phyloP scores from a whole-genome alignment of 92 coral and sea anemone species.

The Epizoanthus rinbou region DNA sequence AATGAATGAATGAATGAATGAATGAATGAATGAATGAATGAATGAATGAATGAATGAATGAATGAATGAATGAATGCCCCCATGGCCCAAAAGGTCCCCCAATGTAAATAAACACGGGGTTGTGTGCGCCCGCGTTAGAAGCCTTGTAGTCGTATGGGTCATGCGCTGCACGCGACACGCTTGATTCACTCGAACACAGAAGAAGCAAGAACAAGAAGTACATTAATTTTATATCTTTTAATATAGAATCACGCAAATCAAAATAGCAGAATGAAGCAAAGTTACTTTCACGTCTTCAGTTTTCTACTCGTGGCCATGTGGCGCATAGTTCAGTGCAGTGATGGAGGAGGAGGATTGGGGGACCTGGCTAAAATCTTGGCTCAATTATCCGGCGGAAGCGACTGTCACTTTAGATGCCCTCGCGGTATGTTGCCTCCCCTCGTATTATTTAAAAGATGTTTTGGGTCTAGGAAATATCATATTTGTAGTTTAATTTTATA shows the following conservation, averaged over 20 bases:
- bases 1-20: too few relatives aligned
- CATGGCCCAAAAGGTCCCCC: too few relatives aligned
- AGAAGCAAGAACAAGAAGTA: too few relatives aligned
- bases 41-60: too few relatives aligned
- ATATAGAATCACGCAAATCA: too few relatives aligned
- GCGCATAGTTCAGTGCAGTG: conserved; percentile 40
- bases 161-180: not conserved
- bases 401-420: conserved; percentile 76
- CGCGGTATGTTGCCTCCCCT: conserved; percentile 54
- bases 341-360: conserved; percentile 63
- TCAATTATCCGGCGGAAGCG: conserved; percentile 76
- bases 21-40: too few relatives aligned
- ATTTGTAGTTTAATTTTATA: not conserved
- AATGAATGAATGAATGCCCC: too few relatives aligned
- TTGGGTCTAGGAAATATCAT: not conserved
- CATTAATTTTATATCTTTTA: too few relatives aligned
- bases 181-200: too few relatives aligned
- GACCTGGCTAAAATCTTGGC: conserved; percentile 84
- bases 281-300: not conserved
- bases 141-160: not conserved
- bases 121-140: conserved; percentile 27
- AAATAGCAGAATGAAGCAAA: conserved; percentile 1
- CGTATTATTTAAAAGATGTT: too few relatives aligned
- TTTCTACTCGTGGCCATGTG: conserved; percentile 10
- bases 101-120: too few relatives aligned